Conservation (phyloP, 2,797 vertebrate species). For the Xyrichtys novacula region DNA sequence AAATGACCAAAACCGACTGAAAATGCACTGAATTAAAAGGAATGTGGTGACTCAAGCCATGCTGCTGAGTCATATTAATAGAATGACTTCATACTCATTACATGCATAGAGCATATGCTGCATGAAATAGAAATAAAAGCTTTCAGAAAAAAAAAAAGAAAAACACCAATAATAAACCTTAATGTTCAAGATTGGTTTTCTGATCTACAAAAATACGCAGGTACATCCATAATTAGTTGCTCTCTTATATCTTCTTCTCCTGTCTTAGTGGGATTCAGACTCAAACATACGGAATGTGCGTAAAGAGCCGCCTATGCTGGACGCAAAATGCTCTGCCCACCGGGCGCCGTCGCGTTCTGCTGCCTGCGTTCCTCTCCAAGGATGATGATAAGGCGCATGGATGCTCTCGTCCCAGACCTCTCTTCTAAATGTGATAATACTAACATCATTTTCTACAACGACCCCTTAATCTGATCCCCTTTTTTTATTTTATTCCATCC, state of each 20-base stretch:
- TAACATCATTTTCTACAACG: slow-evolving; percentile 56
- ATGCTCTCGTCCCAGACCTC: slow-evolving; percentile 71
- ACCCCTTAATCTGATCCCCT: slow-evolving; percentile 47
- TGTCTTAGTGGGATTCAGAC: slow-evolving; percentile 74
- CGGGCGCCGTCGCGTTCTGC: slow-evolving; percentile 82
- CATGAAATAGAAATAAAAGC: slow-evolving; percentile 11
- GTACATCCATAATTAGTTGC: slow-evolving; percentile 31
- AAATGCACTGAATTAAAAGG: slow-evolving; percentile 9
- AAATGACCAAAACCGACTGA: slow-evolving; percentile 1
- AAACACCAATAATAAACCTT: too few relatives aligned
- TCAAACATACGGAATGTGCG: slow-evolving; percentile 79
- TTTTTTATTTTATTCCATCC: background rate
- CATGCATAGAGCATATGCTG: slow-evolving; percentile 25
- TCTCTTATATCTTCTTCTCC: slow-evolving; percentile 48
- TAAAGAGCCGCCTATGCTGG: slow-evolving; percentile 78
- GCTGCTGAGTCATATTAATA: slow-evolving; percentile 74
- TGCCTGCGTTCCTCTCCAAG: slow-evolving; percentile 78
- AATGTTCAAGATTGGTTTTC: too few relatives aligned
- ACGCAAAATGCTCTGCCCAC: slow-evolving; percentile 81
- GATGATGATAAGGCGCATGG: slow-evolving; percentile 79
- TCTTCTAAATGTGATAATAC: slow-evolving; percentile 61
- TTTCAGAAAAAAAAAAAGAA: slow-evolving; percentile 1
- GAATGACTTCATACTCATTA: slow-evolving; percentile 42
- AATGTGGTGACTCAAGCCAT: slow-evolving; percentile 46
- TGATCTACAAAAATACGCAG: slow-evolving; percentile 20